Evolutionary conservation across 2,797 vertebrate species (phyloP), one percentile per base, ranked within the genome.

Genomic region (Chelidonichthys spinosus): DNA sequence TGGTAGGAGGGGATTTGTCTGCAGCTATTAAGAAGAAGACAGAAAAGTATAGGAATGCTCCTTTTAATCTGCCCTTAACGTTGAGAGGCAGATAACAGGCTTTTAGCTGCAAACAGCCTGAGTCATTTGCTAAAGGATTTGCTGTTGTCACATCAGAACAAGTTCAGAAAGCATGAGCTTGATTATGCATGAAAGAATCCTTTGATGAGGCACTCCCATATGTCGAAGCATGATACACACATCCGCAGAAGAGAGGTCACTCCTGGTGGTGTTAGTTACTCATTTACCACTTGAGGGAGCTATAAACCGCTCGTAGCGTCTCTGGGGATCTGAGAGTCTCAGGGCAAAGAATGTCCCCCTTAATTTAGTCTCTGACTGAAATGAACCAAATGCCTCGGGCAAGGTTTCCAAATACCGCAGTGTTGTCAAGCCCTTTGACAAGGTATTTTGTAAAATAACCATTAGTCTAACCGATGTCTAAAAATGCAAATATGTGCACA

Each of bases 41-140:
- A 80, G 67, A 80, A 84, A 87, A 82, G 72, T 87, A 78, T 64
- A 78, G 72, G 84, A 84, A 90, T 86, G 76, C 78, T 89, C 54
- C 75, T 80, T 87, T 86, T 91, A 92, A 91, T 91, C 90, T 86
- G 40, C 80, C 89, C 89, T 90, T 87, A 84, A 82, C 87, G 85
- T 88, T 84, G 76, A 92, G 89, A 87, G 82, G 87, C 86, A 86
- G 87, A 93, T 91, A 89, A 89, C 85, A 84, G 77, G 87, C 87
- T 90, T 89, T 88, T 78, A 90, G 84, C 82, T 78, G 55, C 85
- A 87, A 90, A 84, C 89, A 88, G 83, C 79, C 79, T 6, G 66
- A 88, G 81, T 86, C 85, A 86, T 83, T 87, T 75, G 74, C 88
- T 72, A 25, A 71, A 82, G 90, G 88, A 92, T 90, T 90, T 87